These are phyloP conservation scores for Anolis sagrei DNA, from an alignment of 2,113 vertebrate genomes.

Conservation along the genomic window DNA sequence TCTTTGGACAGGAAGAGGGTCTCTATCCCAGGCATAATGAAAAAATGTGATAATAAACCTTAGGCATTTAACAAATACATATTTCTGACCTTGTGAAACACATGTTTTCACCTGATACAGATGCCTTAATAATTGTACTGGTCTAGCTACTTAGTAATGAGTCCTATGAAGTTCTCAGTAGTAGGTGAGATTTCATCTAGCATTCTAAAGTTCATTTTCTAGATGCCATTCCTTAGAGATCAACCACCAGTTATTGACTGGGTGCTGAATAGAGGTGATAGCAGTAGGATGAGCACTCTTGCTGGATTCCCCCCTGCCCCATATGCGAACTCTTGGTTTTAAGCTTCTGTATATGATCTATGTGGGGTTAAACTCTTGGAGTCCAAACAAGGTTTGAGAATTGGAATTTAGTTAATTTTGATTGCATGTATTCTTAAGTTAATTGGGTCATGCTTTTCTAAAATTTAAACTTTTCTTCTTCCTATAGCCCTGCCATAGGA, in stretches of 20 bases:
- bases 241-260: slow-evolving; percentile 47
- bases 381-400: slow-evolving; percentile 79
- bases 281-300: slow-evolving; percentile 47
- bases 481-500: slow-evolving; percentile 98
- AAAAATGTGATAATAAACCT: slow-evolving; percentile 35
- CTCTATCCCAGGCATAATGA: slow-evolving; percentile 17
- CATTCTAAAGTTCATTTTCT: slow-evolving; percentile 37
- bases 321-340: slow-evolving; percentile 44
- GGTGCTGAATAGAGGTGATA: slow-evolving; percentile 64
- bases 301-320: slow-evolving; percentile 21
- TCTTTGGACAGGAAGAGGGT: not conserved
- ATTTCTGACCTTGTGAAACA: not conserved
- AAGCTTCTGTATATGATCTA: slow-evolving; percentile 41
- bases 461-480: slow-evolving; percentile 98
- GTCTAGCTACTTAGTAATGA: slow-evolving; percentile 64
- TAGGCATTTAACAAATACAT: not conserved
- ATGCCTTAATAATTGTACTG: slow-evolving; percentile 75
- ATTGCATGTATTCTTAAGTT: slow-evolving; percentile 83
- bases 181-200: slow-evolving; percentile 53
- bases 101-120: slow-evolving; percentile 30
- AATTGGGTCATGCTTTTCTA: slow-evolving; percentile 89
- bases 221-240: slow-evolving; percentile 51
- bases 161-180: slow-evolving; percentile 50
- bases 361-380: slow-evolving; percentile 60
- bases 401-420: slow-evolving; percentile 74